Evolutionary conservation across 2,113 vertebrate genomes (phyloP).

Genomic region (Scolopax mira): DNA sequence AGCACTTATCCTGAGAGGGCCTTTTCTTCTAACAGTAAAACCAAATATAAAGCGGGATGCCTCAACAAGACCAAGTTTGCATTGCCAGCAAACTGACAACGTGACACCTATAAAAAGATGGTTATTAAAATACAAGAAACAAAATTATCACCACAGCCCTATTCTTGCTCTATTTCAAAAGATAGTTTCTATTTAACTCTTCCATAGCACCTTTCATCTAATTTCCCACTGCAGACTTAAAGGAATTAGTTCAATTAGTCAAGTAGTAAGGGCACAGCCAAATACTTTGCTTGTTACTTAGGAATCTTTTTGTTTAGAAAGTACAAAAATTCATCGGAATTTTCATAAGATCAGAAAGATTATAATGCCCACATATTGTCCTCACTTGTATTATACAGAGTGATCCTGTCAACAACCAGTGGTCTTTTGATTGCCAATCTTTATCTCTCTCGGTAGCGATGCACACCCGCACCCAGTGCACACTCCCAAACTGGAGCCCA

Average conservation of each 20-base stretch:
- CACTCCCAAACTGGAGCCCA: background rate
- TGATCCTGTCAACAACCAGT: background rate
- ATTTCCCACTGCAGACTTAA: background rate
- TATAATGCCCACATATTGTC: background rate
- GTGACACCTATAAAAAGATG: background rate
- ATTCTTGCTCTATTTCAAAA: background rate
- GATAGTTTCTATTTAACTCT: background rate
- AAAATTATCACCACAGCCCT: background rate
- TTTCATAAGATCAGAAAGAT: background rate
- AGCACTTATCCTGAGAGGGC: background rate
- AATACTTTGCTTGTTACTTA: background rate
- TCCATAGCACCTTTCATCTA: background rate
- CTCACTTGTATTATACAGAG: background rate
- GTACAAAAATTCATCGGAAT: background rate
- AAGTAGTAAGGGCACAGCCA: background rate
- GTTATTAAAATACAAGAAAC: background rate
- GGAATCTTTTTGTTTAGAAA: background rate
- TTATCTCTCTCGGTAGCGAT: accelerated
- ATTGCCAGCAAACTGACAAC: background rate
- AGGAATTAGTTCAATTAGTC: background rate
- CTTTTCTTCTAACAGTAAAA: background rate
- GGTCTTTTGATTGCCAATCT: background rate
- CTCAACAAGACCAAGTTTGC: background rate
- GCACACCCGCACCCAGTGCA: accelerated
- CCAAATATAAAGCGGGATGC: background rate